A percentile compares a stretch with the other conserved stretches of the same genome.
phyloP scores from a whole-genome alignment of 2,113 vertebrate species.

The Eonycteris spelaea region DNA sequence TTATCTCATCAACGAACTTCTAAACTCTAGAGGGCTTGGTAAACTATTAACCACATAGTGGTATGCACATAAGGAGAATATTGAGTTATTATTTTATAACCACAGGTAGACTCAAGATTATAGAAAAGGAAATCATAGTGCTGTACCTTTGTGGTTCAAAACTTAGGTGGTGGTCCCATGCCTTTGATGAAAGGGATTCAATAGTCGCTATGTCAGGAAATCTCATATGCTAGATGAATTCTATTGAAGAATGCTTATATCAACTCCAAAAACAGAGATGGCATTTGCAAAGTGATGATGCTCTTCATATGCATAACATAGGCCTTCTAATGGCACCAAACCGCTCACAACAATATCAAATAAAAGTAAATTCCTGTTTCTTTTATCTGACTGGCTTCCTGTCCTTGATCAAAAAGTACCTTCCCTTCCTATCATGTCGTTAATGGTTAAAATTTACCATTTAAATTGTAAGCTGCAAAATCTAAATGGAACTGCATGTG shows the following conservation, averaged over 20 bases:
- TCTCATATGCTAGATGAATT: neutral
- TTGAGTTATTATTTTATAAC: neutral
- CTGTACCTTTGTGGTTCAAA: neutral
- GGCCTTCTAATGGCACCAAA: neutral
- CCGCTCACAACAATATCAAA: neutral
- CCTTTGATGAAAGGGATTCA: neutral
- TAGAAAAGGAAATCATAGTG: neutral
- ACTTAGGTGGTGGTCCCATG: too few species aligned
- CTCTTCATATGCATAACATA: rapidly evolving
- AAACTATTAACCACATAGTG: neutral
- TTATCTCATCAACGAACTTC: neutral
- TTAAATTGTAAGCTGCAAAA: slow-evolving; percentile 82
- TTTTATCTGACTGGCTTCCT: slow-evolving; percentile 61
- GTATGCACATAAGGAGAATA: neutral
- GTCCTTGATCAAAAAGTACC: slow-evolving; percentile 81
- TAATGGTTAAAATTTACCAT: slow-evolving; percentile 74
- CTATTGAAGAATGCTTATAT: neutral
- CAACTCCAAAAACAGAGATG: neutral
- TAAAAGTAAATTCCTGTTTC: slow-evolving; percentile 18
- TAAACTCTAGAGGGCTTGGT: neutral
- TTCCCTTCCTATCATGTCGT: slow-evolving; percentile 42
- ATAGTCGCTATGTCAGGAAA: neutral
- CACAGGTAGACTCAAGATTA: neutral
- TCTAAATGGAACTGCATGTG: slow-evolving; percentile 81
- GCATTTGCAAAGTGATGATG: neutral